phyloP scores from a whole-genome alignment of 2,113 vertebrate genomes.

The Pluvianellus socialis region DNA sequence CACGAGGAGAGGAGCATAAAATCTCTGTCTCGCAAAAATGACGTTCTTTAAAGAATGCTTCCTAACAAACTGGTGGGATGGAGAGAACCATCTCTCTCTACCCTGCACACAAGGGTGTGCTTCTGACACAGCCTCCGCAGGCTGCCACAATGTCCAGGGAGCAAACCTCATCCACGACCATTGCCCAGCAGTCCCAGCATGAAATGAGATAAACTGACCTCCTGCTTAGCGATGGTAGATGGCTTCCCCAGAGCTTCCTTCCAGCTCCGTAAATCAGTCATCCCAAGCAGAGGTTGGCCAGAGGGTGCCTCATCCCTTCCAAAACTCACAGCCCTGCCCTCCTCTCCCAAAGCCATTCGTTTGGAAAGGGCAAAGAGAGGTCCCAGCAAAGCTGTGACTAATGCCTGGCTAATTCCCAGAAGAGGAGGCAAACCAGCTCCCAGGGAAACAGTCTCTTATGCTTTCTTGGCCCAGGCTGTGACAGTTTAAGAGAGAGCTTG shows the following conservation, averaged over 20 bases:
- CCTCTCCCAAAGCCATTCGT: not conserved
- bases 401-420: slow-evolving; percentile 7
- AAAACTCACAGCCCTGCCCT: not conserved
- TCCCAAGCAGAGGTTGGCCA: not conserved
- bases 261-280: not conserved
- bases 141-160: not conserved
- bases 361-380: not conserved
- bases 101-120: accelerated
- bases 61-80: not conserved
- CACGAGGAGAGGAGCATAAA: not conserved
- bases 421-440: not conserved
- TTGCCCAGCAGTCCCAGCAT: not conserved
- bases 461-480: not conserved
- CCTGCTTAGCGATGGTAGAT: not conserved
- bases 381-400: slow-evolving; percentile 24
- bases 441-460: not conserved
- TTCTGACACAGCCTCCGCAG: not conserved
- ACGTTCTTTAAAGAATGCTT: not conserved
- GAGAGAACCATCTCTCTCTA: not conserved
- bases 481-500: not conserved
- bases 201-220: not conserved
- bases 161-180: not conserved
- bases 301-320: not conserved
- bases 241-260: not conserved
- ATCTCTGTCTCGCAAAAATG: not conserved